Percentiles rank a stretch among this genome's conserved stretches.
phyloP scores from a whole-genome alignment of 2,888 invertebrate species.

The Noctua janthina region DNA sequence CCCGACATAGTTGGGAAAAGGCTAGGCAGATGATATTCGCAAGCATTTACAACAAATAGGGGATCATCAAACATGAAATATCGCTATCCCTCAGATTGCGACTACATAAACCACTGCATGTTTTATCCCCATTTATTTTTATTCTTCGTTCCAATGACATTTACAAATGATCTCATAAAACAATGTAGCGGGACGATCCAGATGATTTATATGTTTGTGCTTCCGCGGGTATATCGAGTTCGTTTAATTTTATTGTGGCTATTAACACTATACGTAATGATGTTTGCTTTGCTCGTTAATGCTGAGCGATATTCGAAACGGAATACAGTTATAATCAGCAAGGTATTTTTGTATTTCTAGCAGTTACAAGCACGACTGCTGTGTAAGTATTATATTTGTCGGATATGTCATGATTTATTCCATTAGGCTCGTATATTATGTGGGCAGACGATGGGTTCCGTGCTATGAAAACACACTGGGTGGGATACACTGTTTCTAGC shows the following conservation, averaged over 20 bases:
- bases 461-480: too few species aligned
- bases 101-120: conserved; percentile 39
- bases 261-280: conserved; percentile 49
- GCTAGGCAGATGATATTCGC: too few species aligned
- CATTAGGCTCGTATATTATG: too few species aligned
- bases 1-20: too few species aligned
- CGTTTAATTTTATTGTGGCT: conserved; percentile 42
- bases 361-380: background rate
- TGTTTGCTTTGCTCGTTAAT: conserved; percentile 34
- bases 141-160: conserved; percentile 51
- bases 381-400: too few species aligned
- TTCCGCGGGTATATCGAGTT: conserved; percentile 46
- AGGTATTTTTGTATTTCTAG: conserved; percentile 3
- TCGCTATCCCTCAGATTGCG: background rate
- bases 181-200: conserved; percentile 48
- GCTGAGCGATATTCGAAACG: conserved; percentile 2
- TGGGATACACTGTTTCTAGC: too few species aligned
- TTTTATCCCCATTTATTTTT: conserved; percentile 40
- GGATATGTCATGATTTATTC: too few species aligned
- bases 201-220: conserved; percentile 59
- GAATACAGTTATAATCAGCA: background rate
- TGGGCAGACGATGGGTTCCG: too few species aligned
- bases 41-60: background rate
- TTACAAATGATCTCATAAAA: conserved; percentile 59
- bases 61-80: background rate